phyloP scores from a whole-genome alignment of 1,140 invertebrate species.

The Rhyzopertha dominica region DNA sequence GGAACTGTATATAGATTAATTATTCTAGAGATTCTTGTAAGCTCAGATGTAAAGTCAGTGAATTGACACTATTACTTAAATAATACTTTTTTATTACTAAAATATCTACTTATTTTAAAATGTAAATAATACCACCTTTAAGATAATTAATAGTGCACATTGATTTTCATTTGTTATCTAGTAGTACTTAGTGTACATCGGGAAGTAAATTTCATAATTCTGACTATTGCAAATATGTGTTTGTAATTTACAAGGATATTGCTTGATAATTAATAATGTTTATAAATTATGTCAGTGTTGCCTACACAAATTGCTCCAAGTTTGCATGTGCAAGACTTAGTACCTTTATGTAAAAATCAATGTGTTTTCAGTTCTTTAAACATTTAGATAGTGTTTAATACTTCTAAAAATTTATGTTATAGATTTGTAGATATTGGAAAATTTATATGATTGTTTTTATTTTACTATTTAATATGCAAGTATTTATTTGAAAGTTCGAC shows the following conservation, averaged over 20 bases:
- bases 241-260: constrained; percentile 35
- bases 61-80: too few species aligned
- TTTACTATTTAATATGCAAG: constrained; percentile 25
- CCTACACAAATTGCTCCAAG: constrained; percentile 28
- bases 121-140: too few species aligned
- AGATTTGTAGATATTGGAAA: constrained; percentile 34
- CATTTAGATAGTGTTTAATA: constrained; percentile 29
- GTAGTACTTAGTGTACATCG: too few species aligned
- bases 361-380: constrained; percentile 26
- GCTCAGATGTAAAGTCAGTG: too few species aligned
- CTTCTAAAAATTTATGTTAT: constrained; percentile 34
- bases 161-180: constrained; percentile 38
- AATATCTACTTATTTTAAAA: too few species aligned
- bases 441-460: constrained; percentile 35
- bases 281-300: constrained; percentile 29
- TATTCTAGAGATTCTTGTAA: too few species aligned
- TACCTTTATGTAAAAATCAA: constrained; percentile 34
- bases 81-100: too few species aligned
- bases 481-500: constrained; percentile 14
- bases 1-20: too few species aligned
- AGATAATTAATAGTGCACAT: constrained; percentile 21
- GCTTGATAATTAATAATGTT: constrained; percentile 13
- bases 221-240: too few species aligned
- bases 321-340: constrained; percentile 31
- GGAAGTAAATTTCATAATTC: too few species aligned